Evolutionary conservation across 64 coral and sea anemone genomes (phyloP), one percentile per base, ranked within the genome.

Genomic region (Hydrozoanthus tunicans): DNA sequence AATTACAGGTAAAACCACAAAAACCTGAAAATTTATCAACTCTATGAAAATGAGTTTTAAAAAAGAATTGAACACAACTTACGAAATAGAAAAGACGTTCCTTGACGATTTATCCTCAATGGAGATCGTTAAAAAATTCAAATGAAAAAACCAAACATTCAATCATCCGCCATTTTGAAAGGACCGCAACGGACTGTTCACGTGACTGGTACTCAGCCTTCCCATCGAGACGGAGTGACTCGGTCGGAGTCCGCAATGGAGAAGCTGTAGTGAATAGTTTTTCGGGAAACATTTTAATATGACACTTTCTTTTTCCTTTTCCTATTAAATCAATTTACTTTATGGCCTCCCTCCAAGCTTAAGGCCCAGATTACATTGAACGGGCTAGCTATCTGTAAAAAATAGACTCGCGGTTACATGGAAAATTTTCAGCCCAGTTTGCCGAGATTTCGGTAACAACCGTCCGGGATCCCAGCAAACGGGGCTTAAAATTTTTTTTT

Each of bases 151-250:
- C 1, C 12, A 82, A 82, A 62, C 6, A 64, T 15, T 64, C 17
- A 4, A 56, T 20, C 52, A 26, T 88, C 84, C 84, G 68, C 84
- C 84, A 88, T 88, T 88, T 88, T 88, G 84, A 88, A 88, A 73
- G 2, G 11, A 51, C 15, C 3, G 68, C 56, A 88, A 88, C 84
- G 55, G 84, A 77, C 17, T 88, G 23, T 15, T 88, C 84, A 88
- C 84, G 68, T 88, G 84, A 88, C 69, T 88, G 8, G 84, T 60
- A 60, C 68, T 59, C 59, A 27, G 69, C 53, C 68, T 51, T 26
- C 67, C 64, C 5, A 64, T 81, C 26, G 10, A 64, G 12, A 57
- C 59, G 3, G 11, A 64, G 13, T 14, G 10, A 65, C 80, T 25
- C 80, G 59, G 80, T 52, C 10, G 64, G 3, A 15, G 5, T 11